A percentile compares a stretch with the other conserved stretches of the same genome.
Conservation (phyloP, 2,888 invertebrate species). For the Eupithecia centaureata region DNA sequence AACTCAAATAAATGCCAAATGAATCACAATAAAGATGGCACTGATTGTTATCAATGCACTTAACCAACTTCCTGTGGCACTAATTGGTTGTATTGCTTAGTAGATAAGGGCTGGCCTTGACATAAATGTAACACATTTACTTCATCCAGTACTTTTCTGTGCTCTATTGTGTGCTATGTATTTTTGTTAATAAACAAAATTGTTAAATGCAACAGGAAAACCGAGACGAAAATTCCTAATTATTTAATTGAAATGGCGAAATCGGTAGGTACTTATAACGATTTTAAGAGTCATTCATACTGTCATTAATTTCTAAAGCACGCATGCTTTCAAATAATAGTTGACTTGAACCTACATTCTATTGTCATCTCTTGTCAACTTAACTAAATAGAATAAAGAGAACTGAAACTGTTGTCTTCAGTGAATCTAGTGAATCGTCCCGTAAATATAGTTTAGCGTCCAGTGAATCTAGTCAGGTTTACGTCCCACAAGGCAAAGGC, state of each 20-base stretch:
- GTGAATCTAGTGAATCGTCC: no score
- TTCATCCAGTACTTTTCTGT: conserved; percentile 17
- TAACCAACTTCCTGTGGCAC: conserved; percentile 55
- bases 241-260: not conserved
- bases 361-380: no score
- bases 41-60: conserved; percentile 49
- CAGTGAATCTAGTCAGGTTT: no score
- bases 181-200: not conserved
- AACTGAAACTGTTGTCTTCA: no score
- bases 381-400: no score
- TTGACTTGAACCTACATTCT: no score
- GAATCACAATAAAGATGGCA: conserved; percentile 14
- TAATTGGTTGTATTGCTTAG: conserved; percentile 44
- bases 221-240: not conserved
- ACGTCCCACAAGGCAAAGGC: not conserved
- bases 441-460: no score
- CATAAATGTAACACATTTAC: conserved; percentile 25
- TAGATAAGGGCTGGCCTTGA: conserved; percentile 47
- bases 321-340: no score
- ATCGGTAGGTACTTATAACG: no score
- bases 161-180: not conserved
- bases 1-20: conserved; percentile 11
- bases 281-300: not conserved
- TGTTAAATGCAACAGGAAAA: conserved; percentile 1
- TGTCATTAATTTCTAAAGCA: no score